These are phyloP conservation scores for Taurulus bubalis DNA, from an alignment of 2,113 vertebrate genomes.

Conservation along the genomic window DNA sequence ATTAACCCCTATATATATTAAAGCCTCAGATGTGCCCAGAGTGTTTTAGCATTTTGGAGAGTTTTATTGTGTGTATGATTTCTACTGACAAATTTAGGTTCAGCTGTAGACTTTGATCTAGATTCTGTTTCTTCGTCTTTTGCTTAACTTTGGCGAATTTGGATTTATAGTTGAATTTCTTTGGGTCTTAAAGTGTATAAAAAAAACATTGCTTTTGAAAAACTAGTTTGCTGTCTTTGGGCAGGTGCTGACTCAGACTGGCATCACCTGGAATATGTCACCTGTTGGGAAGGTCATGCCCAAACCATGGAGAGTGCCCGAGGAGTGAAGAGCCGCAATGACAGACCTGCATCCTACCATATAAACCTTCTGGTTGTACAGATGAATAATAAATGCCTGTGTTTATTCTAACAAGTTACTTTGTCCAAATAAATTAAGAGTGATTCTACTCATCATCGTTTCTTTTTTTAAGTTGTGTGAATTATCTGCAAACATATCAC, in stretches of 20 bases:
- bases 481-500: neutral
- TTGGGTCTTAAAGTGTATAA: neutral
- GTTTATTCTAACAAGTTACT: constrained; percentile 67
- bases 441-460: constrained; percentile 45
- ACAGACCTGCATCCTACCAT: constrained; percentile 11
- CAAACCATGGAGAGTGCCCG: constrained; percentile 84
- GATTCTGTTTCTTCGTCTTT: neutral
- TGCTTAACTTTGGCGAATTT: neutral
- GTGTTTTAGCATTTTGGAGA: neutral
- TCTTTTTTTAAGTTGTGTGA: neutral
- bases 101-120: neutral
- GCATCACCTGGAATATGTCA: constrained; percentile 91
- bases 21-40: neutral
- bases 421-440: constrained; percentile 73
- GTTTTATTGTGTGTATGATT: neutral
- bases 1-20: too few relatives aligned
- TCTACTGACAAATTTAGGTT: neutral
- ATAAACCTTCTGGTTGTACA: constrained; percentile 72
- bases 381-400: constrained; percentile 61
- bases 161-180: neutral
- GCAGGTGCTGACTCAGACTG: constrained; percentile 88
- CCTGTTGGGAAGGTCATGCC: constrained; percentile 91
- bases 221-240: constrained; percentile 6
- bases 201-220: neutral
- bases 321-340: constrained; percentile 72